A percentile compares a stretch with the other conserved stretches of the same genome.
These are phyloP conservation scores for Cheilosia pagana DNA, from an alignment of 2,888 invertebrate genomes.

Conservation along the genomic window DNA sequence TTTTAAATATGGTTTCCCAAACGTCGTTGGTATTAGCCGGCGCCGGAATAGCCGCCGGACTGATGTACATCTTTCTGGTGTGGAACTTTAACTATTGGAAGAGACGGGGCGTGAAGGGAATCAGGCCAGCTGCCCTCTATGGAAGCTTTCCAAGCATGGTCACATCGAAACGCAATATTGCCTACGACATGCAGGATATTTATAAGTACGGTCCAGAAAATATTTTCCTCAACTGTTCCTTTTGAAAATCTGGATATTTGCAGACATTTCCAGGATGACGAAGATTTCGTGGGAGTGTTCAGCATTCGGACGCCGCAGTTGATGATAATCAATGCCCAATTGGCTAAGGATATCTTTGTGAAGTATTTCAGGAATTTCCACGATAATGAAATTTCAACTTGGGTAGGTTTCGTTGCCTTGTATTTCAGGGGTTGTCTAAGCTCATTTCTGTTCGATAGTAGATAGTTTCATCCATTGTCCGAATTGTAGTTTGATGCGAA, in stretches of 20 bases:
- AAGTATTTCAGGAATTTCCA: slow-evolving; percentile 83
- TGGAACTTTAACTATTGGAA: slow-evolving; percentile 83
- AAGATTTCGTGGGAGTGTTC: slow-evolving; percentile 83
- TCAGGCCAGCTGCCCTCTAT: slow-evolving; percentile 79
- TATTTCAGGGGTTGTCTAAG: not conserved
- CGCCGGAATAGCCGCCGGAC: slow-evolving; percentile 5
- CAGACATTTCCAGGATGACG: slow-evolving; percentile 78
- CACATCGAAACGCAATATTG: slow-evolving; percentile 78
- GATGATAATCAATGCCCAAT: slow-evolving; percentile 81
- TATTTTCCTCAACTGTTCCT: not conserved
- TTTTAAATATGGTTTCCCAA: not conserved
- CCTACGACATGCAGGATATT: slow-evolving; percentile 81
- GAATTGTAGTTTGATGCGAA: slow-evolving; percentile 80
- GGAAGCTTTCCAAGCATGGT: slow-evolving; percentile 81
- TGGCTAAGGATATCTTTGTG: slow-evolving; percentile 81
- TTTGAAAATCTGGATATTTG: not conserved
- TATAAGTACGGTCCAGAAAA: slow-evolving; percentile 80
- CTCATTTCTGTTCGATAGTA: slow-evolving; percentile 9
- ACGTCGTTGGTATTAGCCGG: slow-evolving; percentile 13
- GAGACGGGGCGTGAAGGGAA: slow-evolving; percentile 80
- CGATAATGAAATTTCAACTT: slow-evolving; percentile 79
- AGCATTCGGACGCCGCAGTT: slow-evolving; percentile 80
- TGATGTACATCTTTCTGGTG: slow-evolving; percentile 78
- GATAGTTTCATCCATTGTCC: too few relatives aligned
- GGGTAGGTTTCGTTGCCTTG: slow-evolving; percentile 75